phyloP scores from a whole-genome alignment of 2,797 vertebrate genomes.

The Kryptopterus vitreolus region DNA sequence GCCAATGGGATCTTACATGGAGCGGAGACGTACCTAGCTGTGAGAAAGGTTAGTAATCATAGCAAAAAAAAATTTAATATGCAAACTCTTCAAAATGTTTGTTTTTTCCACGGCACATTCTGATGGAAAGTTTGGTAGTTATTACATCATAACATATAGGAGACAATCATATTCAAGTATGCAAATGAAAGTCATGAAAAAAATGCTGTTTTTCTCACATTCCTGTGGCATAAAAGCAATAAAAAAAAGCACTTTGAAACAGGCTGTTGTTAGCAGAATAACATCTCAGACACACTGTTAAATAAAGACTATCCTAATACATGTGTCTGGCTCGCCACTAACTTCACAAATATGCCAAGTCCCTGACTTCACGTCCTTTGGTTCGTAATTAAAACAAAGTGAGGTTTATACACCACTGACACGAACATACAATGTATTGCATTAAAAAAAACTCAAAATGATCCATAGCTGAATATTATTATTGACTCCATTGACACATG shows the following conservation, averaged over 20 bases:
- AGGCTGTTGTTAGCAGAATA: background rate
- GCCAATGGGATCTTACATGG: conserved; percentile 97
- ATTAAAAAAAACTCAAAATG: no score
- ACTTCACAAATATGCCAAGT: background rate
- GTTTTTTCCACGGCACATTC: background rate
- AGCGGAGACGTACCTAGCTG: conserved; percentile 91
- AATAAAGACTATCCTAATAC: background rate
- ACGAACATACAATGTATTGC: no score
- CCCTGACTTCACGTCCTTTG: no score
- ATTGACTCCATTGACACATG: no score
- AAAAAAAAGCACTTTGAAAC: background rate
- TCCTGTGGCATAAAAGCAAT: background rate
- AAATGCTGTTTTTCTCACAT: background rate
- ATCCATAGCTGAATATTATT: no score
- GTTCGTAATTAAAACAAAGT: no score
- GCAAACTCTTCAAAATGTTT: no score
- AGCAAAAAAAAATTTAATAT: background rate
- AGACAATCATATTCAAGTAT: background rate
- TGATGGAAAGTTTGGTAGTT: background rate
- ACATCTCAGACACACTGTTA: background rate
- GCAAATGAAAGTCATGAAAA: background rate
- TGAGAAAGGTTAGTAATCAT: conserved; percentile 82
- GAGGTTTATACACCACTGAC: no score
- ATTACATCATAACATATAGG: background rate
- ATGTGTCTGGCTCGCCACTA: background rate